Evolutionary conservation across 2,797 vertebrate genomes (phyloP).

Genomic region (Hafferia zeledoni): DNA sequence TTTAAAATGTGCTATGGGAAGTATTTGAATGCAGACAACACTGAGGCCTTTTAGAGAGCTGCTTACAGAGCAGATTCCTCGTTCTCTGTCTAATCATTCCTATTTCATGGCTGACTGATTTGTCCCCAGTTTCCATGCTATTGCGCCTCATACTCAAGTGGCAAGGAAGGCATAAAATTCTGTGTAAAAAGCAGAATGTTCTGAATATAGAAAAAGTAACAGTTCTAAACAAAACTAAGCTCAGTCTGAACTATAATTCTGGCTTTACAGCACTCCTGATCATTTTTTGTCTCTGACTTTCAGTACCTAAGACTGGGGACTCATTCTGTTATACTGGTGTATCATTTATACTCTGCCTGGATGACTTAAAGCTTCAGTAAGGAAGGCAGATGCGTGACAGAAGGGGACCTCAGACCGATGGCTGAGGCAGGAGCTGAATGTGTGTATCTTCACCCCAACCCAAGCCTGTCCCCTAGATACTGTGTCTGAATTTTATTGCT

Average conservation of each 20-base stretch:
- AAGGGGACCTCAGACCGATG: not conserved
- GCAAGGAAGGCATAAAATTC: slow-evolving; percentile 42
- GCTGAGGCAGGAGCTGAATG: not conserved
- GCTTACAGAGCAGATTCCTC: slow-evolving; percentile 62
- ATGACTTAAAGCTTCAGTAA: not conserved
- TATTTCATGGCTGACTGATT: slow-evolving; percentile 60
- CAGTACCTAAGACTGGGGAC: not conserved
- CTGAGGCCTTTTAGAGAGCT: slow-evolving; percentile 61
- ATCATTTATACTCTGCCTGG: not conserved
- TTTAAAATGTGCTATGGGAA: slow-evolving; percentile 61
- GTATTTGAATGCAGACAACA: slow-evolving; percentile 45
- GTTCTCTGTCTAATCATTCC: slow-evolving; percentile 57
- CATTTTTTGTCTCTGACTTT: not conserved
- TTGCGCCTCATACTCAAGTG: slow-evolving; percentile 15
- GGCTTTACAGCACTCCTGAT: not conserved
- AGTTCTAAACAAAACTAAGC: not conserved
- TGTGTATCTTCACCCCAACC: not conserved
- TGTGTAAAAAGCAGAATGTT: not conserved
- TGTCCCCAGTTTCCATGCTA: slow-evolving; percentile 45
- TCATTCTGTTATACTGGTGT: not conserved
- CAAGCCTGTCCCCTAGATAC: not conserved
- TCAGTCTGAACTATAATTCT: not conserved
- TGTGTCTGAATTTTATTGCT: not conserved
- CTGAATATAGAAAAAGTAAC: not conserved
- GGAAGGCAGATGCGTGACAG: not conserved